These are phyloP conservation scores for Irena cyanogastra DNA, from an alignment of 2,113 vertebrate genomes.

Conservation along the genomic window DNA sequence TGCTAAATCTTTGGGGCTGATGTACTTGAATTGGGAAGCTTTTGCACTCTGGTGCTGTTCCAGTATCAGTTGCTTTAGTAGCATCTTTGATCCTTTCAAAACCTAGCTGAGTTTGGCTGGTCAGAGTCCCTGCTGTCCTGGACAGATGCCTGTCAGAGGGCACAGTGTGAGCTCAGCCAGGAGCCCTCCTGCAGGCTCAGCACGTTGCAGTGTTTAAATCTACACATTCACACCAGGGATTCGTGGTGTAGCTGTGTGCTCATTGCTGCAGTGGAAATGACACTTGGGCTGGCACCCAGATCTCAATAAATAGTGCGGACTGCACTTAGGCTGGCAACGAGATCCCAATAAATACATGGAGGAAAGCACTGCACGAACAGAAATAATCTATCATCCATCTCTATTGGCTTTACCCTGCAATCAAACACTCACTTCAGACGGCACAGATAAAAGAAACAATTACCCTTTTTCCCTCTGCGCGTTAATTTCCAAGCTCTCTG, in stretches of 20 bases:
- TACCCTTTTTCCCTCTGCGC: not conserved
- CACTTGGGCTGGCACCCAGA: not conserved
- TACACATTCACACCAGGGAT: not conserved
- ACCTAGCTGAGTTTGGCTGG: not conserved
- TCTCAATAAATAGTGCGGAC: not conserved
- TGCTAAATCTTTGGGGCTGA: not conserved
- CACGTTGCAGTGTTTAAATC: not conserved
- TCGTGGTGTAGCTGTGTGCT: not conserved
- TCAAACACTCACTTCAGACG: not conserved
- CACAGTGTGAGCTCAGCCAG: not conserved
- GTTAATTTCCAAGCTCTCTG: not conserved
- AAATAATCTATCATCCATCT: not conserved
- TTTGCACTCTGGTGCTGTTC: not conserved
- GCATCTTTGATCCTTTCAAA: not conserved
- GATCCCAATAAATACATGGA: not conserved
- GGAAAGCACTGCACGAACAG: not conserved
- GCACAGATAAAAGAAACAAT: not conserved
- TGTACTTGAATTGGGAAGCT: not conserved
- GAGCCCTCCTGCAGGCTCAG: conserved; percentile 16
- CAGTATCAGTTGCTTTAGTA: not conserved
- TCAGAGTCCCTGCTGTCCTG: not conserved
- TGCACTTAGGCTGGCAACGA: not conserved
- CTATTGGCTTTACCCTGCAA: conserved; percentile 9
- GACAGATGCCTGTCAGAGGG: not conserved
- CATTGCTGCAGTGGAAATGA: not conserved